Evolutionary conservation across 2,113 vertebrate genomes (phyloP), one percentile per base, ranked within the genome.

Genomic region (Apteryx owenii): DNA sequence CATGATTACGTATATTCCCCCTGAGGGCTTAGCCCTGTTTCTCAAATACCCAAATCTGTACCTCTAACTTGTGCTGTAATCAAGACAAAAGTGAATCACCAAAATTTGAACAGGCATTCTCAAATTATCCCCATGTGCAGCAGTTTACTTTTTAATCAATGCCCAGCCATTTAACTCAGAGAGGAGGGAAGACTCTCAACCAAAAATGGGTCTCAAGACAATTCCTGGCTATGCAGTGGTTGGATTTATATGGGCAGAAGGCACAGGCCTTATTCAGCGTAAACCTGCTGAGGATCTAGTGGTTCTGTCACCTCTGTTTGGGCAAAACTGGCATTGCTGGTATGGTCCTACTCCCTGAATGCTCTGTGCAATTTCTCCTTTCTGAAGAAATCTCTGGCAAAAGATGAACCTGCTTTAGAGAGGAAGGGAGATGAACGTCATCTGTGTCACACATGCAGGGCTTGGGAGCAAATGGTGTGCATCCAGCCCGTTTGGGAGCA

Each of bases 31-130:
- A 92, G 66, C 9, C 23, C 26, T 69, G 66, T 82, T 79, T 38
- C 53, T 89, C 38, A 93, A 92, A 72, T 66, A 91, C 20, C 13
- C 40, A 50, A 21, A 28, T 54, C 20, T 54, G 62, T 53, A 62
- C n/a, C 40, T 92, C 33, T 68, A 46, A 62, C 12, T 46, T 50
- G 13, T 54, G 36, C 21, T 70, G 40, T 70, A 93, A 84, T 6
- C 0, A 0, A 88, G 36, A 77, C 50, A 70, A 71, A 91, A 68
- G 42, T 0, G 0, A 72, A 92, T 61, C 22, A 80, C 42, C 78
- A 58, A 9, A 4, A 9, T 73, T 19, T 10, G 6, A 89, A 82
- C 25, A 85, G 70, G 64, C 1, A 3, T 16, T 38, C 36, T 80
- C n/a, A 58, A 36, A 28, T 89, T 77, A 79, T 54, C 48, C n/a